These are phyloP conservation scores for Lutra lutra DNA, from an alignment of 2,797 vertebrate species.

Conservation along the genomic window DNA sequence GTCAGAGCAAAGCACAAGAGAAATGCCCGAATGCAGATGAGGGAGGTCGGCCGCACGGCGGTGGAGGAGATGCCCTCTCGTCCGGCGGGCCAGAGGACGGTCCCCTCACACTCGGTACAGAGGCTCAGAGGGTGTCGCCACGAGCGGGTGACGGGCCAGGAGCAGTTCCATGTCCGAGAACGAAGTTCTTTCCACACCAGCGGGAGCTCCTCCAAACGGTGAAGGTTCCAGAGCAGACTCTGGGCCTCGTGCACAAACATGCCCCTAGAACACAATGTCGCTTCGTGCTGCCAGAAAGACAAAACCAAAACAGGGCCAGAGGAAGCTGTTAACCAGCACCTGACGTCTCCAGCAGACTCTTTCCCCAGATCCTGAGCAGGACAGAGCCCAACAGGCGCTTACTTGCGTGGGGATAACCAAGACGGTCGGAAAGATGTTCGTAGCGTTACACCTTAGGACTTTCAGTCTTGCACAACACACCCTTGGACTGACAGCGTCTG, in stretches of 20 bases:
- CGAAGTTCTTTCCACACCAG: background rate
- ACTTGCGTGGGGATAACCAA: background rate
- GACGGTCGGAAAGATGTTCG: background rate
- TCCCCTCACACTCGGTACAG: background rate
- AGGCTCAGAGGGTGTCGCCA: background rate
- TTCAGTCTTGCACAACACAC: background rate
- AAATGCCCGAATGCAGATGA: background rate
- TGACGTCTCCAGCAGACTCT: background rate
- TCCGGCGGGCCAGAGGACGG: background rate
- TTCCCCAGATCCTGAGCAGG: background rate
- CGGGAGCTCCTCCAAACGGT: fast-evolving
- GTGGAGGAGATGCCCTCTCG: background rate
- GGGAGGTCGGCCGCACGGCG: background rate
- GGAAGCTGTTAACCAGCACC: background rate
- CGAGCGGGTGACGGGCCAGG: background rate
- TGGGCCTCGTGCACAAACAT: background rate
- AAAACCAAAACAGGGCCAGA: background rate
- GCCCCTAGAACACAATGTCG: fast-evolving
- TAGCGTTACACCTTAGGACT: background rate
- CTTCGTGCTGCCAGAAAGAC: background rate
- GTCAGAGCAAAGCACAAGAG: background rate
- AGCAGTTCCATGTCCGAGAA: too few species aligned
- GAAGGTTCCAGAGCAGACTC: background rate
- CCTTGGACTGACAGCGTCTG: background rate
- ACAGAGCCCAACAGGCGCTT: background rate